Evolutionary conservation across 2,797 vertebrate species (phyloP), one percentile per base, ranked within the genome.

Genomic region (Pogoniulus pusillus): DNA sequence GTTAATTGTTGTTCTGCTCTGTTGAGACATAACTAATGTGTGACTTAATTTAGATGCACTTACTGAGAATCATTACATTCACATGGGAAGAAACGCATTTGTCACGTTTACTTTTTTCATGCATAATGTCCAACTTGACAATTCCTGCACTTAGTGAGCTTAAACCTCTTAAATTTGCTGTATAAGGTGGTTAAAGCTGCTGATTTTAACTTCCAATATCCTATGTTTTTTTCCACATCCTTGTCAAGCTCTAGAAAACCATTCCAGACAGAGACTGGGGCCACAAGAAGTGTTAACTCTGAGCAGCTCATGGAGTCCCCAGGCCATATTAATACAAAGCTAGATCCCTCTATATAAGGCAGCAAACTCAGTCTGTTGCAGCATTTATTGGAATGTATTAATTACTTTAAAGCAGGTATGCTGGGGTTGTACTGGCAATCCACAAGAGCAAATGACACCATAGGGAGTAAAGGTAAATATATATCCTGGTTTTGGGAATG

Each of bases 151-250:
- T 88, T 89, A 49, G 59, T 66, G 74, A 79, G 35, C 64, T 83
- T 90, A 86, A 93, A 60, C 85, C 59, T 71, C 80, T 93, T 91
- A 83, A 53, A 71, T 91, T 79, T 79, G 45, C 87, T 73, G 27
- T 54, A 19, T 72, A 59, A 83, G 39, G 70, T 78, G 24, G 73
- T 76, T 95, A 94, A 94, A 92, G 66, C 66, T 66, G 39, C 63
- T 89, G 73, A 19, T 53, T 91, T 92, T 81, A 84, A 87, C 54
- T 86, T 81, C 32, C 22, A 65, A 57, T 75, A 43, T 39, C 30
- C 89, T 8, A 7, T 84, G 37, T 39, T 57, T 23, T 90, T 93
- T 91, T 53, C 76, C 19, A 16, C n/a, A 22, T 70, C 57, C 70
- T 91, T 3, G 3, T 12, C 43, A 60, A 79, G 51, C 60, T 83